phyloP scores from a whole-genome alignment of 2,888 invertebrate genomes.

The Drosophila lutescens region DNA sequence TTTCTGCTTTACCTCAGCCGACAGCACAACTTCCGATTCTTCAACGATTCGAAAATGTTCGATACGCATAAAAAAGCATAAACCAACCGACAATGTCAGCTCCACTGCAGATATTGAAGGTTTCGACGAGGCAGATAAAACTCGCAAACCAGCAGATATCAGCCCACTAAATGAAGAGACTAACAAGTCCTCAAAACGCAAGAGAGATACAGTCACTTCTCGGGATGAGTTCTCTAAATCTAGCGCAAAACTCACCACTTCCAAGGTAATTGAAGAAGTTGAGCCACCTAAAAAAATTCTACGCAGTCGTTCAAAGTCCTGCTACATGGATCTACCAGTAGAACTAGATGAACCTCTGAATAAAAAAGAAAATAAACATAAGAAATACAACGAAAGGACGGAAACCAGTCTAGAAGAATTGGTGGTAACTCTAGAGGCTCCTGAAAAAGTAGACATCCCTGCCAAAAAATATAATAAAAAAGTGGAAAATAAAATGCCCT shows the following conservation, averaged over 20 bases:
- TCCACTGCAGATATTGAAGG: not conserved
- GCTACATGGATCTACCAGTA: not conserved
- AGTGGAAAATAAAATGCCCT: not conserved
- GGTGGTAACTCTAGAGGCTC: not conserved
- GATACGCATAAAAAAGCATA: not conserved
- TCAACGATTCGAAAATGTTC: not conserved
- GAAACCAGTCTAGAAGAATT: not conserved
- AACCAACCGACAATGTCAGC: not conserved
- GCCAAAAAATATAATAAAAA: no score
- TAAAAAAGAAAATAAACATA: not conserved
- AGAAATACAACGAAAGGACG: not conserved
- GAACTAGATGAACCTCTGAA: not conserved
- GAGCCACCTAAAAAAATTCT: not conserved
- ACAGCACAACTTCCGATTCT: slow-evolving; percentile 9
- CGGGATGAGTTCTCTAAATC: not conserved
- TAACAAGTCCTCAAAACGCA: not conserved
- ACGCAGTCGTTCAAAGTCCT: slow-evolving; percentile 12
- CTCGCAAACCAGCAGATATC: not conserved
- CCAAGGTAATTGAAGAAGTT: not conserved
- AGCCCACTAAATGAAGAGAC: not conserved
- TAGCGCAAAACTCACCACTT: not conserved
- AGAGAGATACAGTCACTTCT: not conserved
- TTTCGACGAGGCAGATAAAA: not conserved
- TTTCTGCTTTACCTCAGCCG: not conserved
- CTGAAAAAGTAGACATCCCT: not conserved